Conservation (phyloP, 2,888 invertebrate species). For the Lithosia quadra region DNA sequence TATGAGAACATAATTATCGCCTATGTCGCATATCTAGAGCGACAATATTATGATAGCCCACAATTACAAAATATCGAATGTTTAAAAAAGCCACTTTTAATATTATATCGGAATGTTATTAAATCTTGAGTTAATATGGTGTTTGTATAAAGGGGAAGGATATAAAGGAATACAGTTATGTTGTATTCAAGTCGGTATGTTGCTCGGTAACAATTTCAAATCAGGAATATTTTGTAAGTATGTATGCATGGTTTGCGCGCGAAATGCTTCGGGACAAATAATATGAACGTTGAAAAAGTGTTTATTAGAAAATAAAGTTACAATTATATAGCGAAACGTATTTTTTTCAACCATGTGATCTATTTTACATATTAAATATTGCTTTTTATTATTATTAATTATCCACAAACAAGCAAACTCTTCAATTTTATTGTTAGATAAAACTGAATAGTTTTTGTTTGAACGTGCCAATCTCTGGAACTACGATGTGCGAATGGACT, state of each 20-base stretch:
- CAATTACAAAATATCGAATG: not conserved
- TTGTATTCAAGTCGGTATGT: constrained; percentile 15
- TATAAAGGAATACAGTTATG: constrained; percentile 33
- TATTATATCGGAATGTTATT: constrained; percentile 43
- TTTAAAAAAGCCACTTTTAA: constrained; percentile 11
- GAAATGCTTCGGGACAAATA: constrained; percentile 28
- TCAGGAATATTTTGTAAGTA: constrained; percentile 25
- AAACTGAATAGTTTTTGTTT: too few species aligned
- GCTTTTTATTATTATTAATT: too few species aligned
- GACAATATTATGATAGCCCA: not conserved
- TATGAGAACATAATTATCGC: not conserved
- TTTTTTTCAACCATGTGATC: constrained; percentile 5
- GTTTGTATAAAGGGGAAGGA: constrained; percentile 18
- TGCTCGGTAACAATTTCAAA: constrained; percentile 23
- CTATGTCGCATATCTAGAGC: too few species aligned
- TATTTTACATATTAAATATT: not conserved
- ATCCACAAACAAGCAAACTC: too few species aligned
- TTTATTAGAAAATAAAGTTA: not conserved
- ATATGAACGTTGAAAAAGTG: constrained; percentile 18
- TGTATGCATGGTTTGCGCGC: constrained; percentile 30
- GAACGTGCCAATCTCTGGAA: too few species aligned
- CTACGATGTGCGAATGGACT: too few species aligned
- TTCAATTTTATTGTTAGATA: too few species aligned
- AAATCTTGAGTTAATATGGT: constrained; percentile 22
- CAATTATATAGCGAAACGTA: not conserved